Conservation (phyloP, 1,140 invertebrate genomes). For the Aphelenchoides avenae region DNA sequence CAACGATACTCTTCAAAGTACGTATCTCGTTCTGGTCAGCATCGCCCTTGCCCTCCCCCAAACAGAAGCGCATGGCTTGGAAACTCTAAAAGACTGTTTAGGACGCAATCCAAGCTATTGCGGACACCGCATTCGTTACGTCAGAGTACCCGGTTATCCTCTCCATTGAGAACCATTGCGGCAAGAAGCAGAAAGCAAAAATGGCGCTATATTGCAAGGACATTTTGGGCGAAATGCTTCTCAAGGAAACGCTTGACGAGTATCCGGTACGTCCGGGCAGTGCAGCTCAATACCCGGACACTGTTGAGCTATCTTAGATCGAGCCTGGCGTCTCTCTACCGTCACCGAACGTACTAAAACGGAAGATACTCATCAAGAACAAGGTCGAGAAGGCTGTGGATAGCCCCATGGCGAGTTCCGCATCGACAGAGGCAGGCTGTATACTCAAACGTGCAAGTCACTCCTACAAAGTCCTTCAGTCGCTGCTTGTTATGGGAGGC, state of each 20-base stretch:
- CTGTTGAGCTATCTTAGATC: constrained; percentile 20
- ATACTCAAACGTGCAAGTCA: no score
- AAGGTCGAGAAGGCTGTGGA: constrained; percentile 33
- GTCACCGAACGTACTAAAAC: constrained; percentile 34
- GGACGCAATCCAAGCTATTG: constrained; percentile 89
- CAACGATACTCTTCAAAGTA: constrained; percentile 23
- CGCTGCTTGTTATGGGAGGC: no score
- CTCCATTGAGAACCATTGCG: constrained; percentile 96
- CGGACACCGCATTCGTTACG: constrained; percentile 69
- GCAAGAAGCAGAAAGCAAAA: constrained; percentile 83
- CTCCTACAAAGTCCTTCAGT: no score
- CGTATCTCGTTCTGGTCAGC: no score
- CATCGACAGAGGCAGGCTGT: no score
- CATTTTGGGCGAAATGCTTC: constrained; percentile 71
- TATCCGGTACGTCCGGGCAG: constrained; percentile 27
- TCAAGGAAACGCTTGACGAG: constrained; percentile 23
- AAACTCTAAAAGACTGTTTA: no score
- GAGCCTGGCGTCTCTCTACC: constrained; percentile 26
- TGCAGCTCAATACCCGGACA: no score
- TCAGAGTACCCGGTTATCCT: constrained; percentile 81
- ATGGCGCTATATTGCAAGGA: constrained; percentile 85
- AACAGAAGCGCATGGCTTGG: no score
- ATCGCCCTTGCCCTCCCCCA: no score
- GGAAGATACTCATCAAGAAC: constrained; percentile 34
- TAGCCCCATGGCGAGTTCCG: no score